Evolutionary conservation across 2,888 invertebrate genomes (phyloP), one percentile per base, ranked within the genome.

Genomic region (Trachelus tabidus): DNA sequence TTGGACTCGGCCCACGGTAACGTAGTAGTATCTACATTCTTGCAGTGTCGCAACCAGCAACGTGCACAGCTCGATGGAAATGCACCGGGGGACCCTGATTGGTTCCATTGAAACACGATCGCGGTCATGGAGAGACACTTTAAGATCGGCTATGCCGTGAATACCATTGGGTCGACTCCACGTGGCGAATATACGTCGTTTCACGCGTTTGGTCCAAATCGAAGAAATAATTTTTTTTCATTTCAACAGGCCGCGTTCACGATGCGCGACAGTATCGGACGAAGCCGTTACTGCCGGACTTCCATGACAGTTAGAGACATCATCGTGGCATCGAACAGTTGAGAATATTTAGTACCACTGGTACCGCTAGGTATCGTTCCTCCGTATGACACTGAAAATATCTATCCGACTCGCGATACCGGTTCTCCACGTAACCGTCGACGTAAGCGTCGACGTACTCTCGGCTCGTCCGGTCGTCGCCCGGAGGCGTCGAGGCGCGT

Each of bases 341-440:
- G n/a, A 74, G 74, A 74, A 74, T 71, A 31, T 34, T 77, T 68
- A 73, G 23, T 73, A 35, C 73, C 33, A 34, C n/a, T 9, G 23
- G 56, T 56, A 56, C 56, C 56, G 56, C 56, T 56, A 56, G 15
- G 9, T 56, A 56, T 56, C 56, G 23, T 23, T 56, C 9, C 56
- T 23, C 56, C 56, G 23, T 30, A n/a, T 30, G 56, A 75, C 11
- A 75, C 34, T 69, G 78, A 75, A 78, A 75, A 73, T 79, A 40
- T 35, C 75, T 75, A 75, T 79, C 75, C 6, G 56, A 78, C 73
- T 79, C 68, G 73, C 56, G 75, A 78, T 82, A 81, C 77, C 82
- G 79, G 77, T 79, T 79, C 78, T 78, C 75, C 75, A 68, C 76
- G 78, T 78, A 77, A 81, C 56, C 56, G 56, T 56, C 56, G 56